Evolutionary conservation across 2,797 vertebrate species (phyloP).

Genomic region (Diglossa cyanea): DNA sequence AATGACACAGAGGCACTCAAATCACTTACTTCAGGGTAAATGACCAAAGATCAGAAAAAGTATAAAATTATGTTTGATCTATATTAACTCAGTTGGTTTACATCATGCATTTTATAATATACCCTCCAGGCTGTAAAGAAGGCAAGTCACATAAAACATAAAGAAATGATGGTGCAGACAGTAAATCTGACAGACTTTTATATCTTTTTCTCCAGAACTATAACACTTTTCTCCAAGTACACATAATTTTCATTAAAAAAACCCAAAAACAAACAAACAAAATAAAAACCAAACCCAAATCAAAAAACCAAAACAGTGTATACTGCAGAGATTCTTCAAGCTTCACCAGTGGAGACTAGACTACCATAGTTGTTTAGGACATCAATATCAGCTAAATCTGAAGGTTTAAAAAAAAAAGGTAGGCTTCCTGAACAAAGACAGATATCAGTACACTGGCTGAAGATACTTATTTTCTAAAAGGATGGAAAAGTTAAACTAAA

Average conservation of each 20-base stretch:
- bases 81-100: neutral
- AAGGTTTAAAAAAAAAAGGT: neutral
- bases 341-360: neutral
- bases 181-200: neutral
- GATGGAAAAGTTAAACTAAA: neutral
- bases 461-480: neutral
- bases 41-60: neutral
- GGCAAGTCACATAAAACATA: neutral
- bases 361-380: neutral
- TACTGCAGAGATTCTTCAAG: neutral
- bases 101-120: neutral
- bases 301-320: neutral
- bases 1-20: neutral
- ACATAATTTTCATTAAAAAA: neutral
- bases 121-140: neutral
- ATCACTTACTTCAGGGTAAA: neutral
- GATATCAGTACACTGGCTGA: neutral
- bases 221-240: neutral
- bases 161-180: neutral
- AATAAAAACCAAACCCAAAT: neutral
- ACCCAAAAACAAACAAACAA: neutral
- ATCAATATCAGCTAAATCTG: neutral
- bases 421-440: neutral
- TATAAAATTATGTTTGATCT: neutral
- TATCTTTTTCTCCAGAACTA: neutral